Evolutionary conservation across 2,888 invertebrate species (phyloP), one percentile per base, ranked within the genome.

Genomic region (Orchesella flavescens): DNA sequence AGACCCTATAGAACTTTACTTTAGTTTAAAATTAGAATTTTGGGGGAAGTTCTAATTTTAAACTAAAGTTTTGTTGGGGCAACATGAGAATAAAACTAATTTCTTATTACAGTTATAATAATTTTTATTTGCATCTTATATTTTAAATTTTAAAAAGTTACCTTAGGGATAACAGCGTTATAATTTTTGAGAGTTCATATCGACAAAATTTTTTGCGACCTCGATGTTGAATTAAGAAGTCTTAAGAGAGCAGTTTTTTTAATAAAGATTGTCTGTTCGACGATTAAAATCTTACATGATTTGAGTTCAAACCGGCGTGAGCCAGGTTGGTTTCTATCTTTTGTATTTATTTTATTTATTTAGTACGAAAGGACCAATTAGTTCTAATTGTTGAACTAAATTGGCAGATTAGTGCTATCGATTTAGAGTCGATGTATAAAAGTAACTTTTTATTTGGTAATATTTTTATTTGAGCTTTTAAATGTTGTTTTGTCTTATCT

Each of bases 151-250:
- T 91, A 93, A 83, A 84, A 84, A 94, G 93, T 93, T 94, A 94
- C 94, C 93, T 93, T 93, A 68, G 94, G 94, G 94, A 94, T 94
- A 94, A 94, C 94, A 94, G 94, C 93, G 93, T 94, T 92, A 94
- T 94, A 92, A 93, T 93, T 92, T 93, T 93, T 91, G 91, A 93
- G 92, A 94, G 94, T 92, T 92, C 94, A 90, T 90, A 94, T 94
- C 92, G 91, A 92, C 92, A 93, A 19, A 92, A 92, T 90, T 92
- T 93, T 92, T 94, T 94, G 93, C 93, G 94, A 94, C 94, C 94
- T 95, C 95, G 94, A 95, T 95, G 94, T 95, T 95, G 94, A 94
- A 94, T 94, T 94, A 94, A 93, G 92, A 90, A 92, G 91, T 92
- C 92, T 91, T 91, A 92, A 92, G 91, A 92, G 92, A 92, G 94